A percentile compares a stretch with the other conserved stretches of the same genome.
phyloP scores from a whole-genome alignment of 2,797 vertebrate genomes.

The Leucoraja ocellata region DNA sequence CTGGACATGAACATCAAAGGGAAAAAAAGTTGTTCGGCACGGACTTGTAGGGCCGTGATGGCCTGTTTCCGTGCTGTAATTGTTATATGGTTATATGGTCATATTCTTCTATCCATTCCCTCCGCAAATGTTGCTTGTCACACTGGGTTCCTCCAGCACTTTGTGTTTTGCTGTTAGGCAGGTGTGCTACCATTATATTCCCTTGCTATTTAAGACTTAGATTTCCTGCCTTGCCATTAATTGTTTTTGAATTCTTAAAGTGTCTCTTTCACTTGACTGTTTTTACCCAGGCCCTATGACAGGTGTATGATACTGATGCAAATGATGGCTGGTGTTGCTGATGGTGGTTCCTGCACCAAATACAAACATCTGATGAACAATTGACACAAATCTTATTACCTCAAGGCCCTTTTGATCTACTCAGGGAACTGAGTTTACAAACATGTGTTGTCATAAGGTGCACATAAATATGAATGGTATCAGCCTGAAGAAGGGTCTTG shows the following conservation, averaged over 20 bases:
- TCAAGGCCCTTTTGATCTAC: constrained; percentile 5
- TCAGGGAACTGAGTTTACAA: constrained; percentile 6
- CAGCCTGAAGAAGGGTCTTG: too few species aligned
- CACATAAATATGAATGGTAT: not conserved
- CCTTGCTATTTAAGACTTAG: not conserved
- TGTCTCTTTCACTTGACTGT: not conserved
- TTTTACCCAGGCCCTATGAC: not conserved
- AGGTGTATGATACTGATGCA: not conserved
- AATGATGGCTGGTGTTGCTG: not conserved
- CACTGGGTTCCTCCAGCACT: too few species aligned
- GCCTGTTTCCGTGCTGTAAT: too few species aligned
- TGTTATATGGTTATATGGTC: too few species aligned
- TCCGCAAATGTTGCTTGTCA: too few species aligned
- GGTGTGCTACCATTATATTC: not conserved
- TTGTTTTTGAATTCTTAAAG: not conserved
- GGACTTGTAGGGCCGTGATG: too few species aligned
- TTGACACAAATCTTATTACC: not conserved
- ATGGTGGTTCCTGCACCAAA: not conserved
- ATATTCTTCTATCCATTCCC: too few species aligned
- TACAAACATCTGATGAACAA: not conserved
- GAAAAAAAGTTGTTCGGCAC: too few species aligned
- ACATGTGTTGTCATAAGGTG: not conserved
- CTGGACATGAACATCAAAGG: too few species aligned
- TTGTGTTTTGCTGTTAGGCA: not conserved
- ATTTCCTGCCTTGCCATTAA: not conserved